Evolutionary conservation across 2,888 invertebrate species (phyloP).

Genomic region (Drosophila mercatorum): DNA sequence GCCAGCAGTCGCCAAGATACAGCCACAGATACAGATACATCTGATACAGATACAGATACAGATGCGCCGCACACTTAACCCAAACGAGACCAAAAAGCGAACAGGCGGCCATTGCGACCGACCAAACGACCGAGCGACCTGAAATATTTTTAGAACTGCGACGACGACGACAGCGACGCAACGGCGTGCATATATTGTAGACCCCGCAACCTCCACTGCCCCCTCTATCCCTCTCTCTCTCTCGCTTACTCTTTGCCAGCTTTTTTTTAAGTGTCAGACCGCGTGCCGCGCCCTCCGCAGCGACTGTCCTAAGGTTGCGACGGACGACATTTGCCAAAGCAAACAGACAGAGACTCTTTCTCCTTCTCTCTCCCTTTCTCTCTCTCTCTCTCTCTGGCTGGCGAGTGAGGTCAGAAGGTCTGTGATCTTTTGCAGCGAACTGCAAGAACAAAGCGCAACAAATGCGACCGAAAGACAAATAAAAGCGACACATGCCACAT

Average conservation of each 20-base stretch:
- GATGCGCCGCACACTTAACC: slow-evolving; percentile 78
- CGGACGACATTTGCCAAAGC: slow-evolving; percentile 54
- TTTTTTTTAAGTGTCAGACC: slow-evolving; percentile 51
- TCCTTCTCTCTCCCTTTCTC: too few relatives aligned
- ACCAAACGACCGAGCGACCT: slow-evolving; percentile 74
- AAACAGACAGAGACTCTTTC: not conserved
- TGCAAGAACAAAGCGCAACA: slow-evolving; percentile 70
- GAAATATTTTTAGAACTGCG: slow-evolving; percentile 79
- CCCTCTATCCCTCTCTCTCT: not conserved
- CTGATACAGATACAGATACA: slow-evolving; percentile 60
- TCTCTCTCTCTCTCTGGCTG: not conserved
- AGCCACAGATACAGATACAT: slow-evolving; percentile 34
- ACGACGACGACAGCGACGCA: slow-evolving; percentile 41
- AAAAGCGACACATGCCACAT: slow-evolving; percentile 53
- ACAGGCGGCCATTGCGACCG: slow-evolving; percentile 69
- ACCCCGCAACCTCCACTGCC: slow-evolving; percentile 2
- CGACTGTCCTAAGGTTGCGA: slow-evolving; percentile 39
- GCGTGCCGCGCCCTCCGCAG: slow-evolving; percentile 1
- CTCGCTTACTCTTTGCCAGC: slow-evolving; percentile 11
- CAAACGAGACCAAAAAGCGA: slow-evolving; percentile 78
- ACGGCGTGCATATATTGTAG: slow-evolving; percentile 73
- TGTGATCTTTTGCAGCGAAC: slow-evolving; percentile 75
- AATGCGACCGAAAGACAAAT: slow-evolving; percentile 36
- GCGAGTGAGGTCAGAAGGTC: slow-evolving; percentile 79
- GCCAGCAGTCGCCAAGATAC: slow-evolving; percentile 20